Percentiles rank a stretch among this genome's conserved stretches.
Evolutionary conservation across 2,797 vertebrate species (phyloP).

Genomic region (Ctenosaura bakeri): DNA sequence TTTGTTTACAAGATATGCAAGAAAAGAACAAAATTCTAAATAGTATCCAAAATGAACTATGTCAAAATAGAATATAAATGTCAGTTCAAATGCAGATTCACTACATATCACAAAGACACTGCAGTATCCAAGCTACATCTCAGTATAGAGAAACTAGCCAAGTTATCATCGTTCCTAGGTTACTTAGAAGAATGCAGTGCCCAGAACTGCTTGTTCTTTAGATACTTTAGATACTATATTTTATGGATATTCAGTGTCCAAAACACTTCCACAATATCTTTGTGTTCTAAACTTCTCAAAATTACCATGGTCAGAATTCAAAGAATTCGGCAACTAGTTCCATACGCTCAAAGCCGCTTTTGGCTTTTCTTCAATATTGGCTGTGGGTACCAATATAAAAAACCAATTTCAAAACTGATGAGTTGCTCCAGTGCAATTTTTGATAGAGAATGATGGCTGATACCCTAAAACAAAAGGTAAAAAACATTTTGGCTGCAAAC

Average conservation of each 20-base stretch:
- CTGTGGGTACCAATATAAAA: background rate
- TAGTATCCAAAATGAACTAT: background rate
- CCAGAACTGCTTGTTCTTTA: background rate
- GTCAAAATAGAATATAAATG: background rate
- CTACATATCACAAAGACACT: background rate
- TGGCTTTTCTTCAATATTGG: background rate
- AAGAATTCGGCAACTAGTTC: background rate
- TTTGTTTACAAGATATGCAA: background rate
- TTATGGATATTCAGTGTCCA: background rate
- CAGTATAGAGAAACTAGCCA: conserved; percentile 18
- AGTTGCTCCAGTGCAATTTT: background rate
- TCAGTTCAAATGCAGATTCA: background rate
- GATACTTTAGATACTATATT: background rate
- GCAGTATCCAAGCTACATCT: background rate
- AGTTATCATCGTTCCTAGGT: background rate
- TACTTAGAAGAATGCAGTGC: background rate
- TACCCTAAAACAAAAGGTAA: background rate
- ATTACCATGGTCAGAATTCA: background rate
- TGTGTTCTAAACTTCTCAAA: background rate
- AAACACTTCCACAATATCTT: background rate
- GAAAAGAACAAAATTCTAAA: background rate
- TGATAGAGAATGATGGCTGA: background rate
- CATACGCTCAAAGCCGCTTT: background rate
- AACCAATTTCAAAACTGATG: background rate
- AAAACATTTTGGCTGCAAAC: background rate